Conservation (phyloP, 2,797 vertebrate genomes). For the Trachurus trachurus region DNA sequence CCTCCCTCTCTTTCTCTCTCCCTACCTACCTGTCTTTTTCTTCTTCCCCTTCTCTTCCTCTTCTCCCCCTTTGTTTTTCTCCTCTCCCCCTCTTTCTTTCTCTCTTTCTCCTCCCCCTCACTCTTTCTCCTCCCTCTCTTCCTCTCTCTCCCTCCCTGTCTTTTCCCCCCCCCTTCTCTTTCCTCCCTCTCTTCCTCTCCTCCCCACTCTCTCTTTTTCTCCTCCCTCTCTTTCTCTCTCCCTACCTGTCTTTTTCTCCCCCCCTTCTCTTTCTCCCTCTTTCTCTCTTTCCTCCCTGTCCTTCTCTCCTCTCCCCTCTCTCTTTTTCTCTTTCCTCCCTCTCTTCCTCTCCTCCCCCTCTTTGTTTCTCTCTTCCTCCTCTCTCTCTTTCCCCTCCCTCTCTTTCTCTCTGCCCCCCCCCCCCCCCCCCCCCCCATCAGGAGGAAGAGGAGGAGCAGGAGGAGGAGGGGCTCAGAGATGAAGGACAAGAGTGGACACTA, state of each 20-base stretch:
- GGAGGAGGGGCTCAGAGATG: conserved; percentile 70
- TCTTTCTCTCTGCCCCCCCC: conserved; percentile 7
- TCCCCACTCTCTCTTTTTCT: background rate
- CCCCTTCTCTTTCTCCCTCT: conserved; percentile 9
- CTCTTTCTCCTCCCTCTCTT: no score
- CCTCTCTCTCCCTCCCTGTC: background rate
- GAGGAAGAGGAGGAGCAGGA: conserved; percentile 78
- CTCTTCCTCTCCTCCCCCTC: background rate
- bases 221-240: no score
- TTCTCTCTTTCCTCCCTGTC: no score
- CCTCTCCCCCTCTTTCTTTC: background rate
- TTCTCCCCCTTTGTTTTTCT: background rate
- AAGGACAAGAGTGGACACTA: conserved; percentile 86
- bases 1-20: no score
- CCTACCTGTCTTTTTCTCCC: background rate
- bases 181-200: background rate
- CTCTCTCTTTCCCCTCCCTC: background rate
- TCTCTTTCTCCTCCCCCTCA: no score
- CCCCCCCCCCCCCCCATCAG: conserved; percentile 14
- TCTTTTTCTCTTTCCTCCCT: background rate
- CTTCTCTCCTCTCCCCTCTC: conserved; percentile 10
- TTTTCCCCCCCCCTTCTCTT: background rate
- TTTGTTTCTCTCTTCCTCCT: background rate
- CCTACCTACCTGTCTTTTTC: background rate
- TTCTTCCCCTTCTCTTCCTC: background rate